Evolutionary conservation across 2,888 invertebrate species (phyloP), one percentile per base, ranked within the genome.

Genomic region (Tubiluchus corallicola): DNA sequence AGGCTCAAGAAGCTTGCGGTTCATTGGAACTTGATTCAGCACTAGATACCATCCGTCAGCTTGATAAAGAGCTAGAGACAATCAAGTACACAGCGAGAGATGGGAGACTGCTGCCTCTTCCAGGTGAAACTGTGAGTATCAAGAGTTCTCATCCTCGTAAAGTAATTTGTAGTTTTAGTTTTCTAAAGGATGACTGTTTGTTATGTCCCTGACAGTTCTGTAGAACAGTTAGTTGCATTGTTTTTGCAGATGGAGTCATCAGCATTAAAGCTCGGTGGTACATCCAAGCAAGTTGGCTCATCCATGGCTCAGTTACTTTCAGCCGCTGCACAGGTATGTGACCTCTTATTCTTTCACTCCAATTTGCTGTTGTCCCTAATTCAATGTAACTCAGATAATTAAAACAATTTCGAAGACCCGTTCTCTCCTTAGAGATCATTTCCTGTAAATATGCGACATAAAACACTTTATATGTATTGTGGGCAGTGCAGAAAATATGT

Each of bases 301-400:
- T 74, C 78, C 37, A 75, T 88, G 55, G 82, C 88, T 3, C 82
- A 84, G 58, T 68, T 94, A 45, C 71, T 88, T 43, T 82, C 84
- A 15, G 83, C 83, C 1, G 82, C 83, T 16, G 74, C 81, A 9
- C 80, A 79, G 62, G 66, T 65, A 52, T 40, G 40, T 44, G n/a
- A n/a, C n/a, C n/a, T n/a, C n/a, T n/a, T n/a, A n/a, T n/a, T n/a
- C n/a, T n/a, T n/a, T n/a, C 2, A 9, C 17, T 40, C 4, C 2
- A 15, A 1, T 16, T 41, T 15, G 18, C 16, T 4, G 4, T 2
- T 4, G 17, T n/a, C n/a, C n/a, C n/a, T n/a, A n/a, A n/a, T n/a
- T n/a, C n/a, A n/a, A n/a, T n/a, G n/a, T n/a, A n/a, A n/a, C n/a
- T n/a, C n/a, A n/a, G n/a, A n/a, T n/a, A n/a, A n/a, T n/a, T n/a